Percentiles rank a stretch among this genome's conserved stretches.
These are phyloP conservation scores for Botrylloides violaceus DNA, from an alignment of 23 tunicate genomes.

Conservation along the genomic window DNA sequence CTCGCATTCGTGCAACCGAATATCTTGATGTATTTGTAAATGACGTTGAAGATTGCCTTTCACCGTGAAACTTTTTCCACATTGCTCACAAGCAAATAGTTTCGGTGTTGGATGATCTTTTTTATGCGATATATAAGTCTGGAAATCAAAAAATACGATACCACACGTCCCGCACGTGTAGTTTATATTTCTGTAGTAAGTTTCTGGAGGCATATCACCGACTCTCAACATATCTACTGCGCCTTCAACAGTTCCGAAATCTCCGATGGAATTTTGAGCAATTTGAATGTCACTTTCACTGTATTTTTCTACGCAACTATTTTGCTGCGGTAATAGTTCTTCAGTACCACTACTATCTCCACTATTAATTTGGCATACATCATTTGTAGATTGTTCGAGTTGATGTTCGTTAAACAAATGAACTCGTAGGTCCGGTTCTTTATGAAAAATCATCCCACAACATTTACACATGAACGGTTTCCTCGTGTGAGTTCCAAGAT, in stretches of 20 bases:
- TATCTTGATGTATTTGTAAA: constrained; percentile 2
- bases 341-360: not conserved
- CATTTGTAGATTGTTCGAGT: no score
- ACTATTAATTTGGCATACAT: no score
- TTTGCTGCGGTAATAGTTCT: not conserved
- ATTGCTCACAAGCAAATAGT: not conserved
- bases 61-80: not conserved
- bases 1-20: not conserved
- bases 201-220: not conserved
- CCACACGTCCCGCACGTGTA: not conserved
- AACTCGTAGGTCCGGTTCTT: not conserved
- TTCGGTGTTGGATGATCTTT: not conserved
- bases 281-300: not conserved
- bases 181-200: not conserved
- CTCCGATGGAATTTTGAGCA: no score
- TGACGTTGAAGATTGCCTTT: constrained; percentile 10
- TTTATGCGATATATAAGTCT: not conserved
- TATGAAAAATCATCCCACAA: not conserved
- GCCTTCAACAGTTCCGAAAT: not conserved
- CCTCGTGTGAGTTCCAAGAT: not conserved
- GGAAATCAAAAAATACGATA: not conserved
- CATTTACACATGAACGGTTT: not conserved
- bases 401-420: not conserved
- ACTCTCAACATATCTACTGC: not conserved
- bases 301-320: not conserved